Conservation (phyloP, 2,113 vertebrate genomes). For the Myiagra hebetior region DNA sequence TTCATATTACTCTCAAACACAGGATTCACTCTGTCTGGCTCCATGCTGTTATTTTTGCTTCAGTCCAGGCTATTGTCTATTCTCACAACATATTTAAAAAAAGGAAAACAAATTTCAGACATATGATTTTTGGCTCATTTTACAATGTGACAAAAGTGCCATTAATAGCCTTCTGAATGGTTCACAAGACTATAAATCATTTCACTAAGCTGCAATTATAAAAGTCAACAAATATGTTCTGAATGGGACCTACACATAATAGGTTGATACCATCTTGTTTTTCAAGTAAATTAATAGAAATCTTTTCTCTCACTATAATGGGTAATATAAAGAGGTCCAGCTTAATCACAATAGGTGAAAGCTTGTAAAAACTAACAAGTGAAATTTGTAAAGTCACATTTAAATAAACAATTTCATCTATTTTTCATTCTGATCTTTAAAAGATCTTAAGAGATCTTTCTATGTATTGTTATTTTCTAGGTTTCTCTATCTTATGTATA, state of each 20-base stretch:
- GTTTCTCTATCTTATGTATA: neutral
- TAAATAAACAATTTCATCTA: neutral
- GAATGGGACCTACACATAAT: neutral
- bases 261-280: neutral
- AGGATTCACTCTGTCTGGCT: constrained; percentile 45
- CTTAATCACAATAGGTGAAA: neutral
- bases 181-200: neutral
- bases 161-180: neutral
- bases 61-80: neutral
- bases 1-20: constrained; percentile 15
- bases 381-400: neutral
- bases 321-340: neutral
- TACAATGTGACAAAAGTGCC: neutral
- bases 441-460: neutral
- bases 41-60: neutral
- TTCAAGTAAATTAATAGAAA: neutral
- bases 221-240: neutral
- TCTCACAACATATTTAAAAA: neutral
- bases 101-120: neutral
- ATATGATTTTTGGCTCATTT: neutral
- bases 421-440: neutral
- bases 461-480: neutral
- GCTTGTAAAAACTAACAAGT: neutral
- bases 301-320: neutral
- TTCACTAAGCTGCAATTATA: neutral